Base-by-base conservation (phyloP, 2,113 vertebrate genomes). In the Trochalopteron elliotii region DNA sequence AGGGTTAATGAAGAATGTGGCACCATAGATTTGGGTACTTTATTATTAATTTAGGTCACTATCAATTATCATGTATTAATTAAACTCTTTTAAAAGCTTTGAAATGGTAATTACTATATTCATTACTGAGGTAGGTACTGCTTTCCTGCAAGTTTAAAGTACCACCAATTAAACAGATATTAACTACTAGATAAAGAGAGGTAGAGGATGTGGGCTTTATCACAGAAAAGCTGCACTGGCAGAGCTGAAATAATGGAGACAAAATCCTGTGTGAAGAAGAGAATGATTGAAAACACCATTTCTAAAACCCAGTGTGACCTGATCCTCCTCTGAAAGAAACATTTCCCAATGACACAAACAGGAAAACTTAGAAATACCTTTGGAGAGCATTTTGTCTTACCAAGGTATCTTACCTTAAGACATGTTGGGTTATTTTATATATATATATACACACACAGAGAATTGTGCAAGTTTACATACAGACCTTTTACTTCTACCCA, bases 21-120 rank as follows among this genome's bases (percentile, higher is more conserved):
- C 61, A 91, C 37, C 40, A 93, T 4, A 69, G 37, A 87, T 85
- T 85, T 74, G 15, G 30, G 42, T 59, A 57, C 25, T 81, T 88
- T 45, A 80, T 55, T 88, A 92, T 83, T 92, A 86, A 92, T 95
- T 93, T 67, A 65, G 83, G 55, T 78, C 71, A 31, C 60, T 30
- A 15, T 30, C 15, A 63, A 30, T 40, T 40, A 63, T 31, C 2
- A 30, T 42, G 42, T 63, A 63, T 42, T 42, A 92, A 55, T 1
- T 31, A 12, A 95, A 74, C 33, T 88, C 18, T 70, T 84, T 27
- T 31, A 49, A 83, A 55, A 86, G n/a, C 70, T 91, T 81, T 94
- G 79, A 88, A 92, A 77, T 90, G 30, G 40, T 93, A 92, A 94
- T 81, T 47, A 83, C 59, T 86, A 40, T 18, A 68, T 75, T 64